Conservation (phyloP, 2,888 invertebrate genomes). For the Scrobipalpa costella region DNA sequence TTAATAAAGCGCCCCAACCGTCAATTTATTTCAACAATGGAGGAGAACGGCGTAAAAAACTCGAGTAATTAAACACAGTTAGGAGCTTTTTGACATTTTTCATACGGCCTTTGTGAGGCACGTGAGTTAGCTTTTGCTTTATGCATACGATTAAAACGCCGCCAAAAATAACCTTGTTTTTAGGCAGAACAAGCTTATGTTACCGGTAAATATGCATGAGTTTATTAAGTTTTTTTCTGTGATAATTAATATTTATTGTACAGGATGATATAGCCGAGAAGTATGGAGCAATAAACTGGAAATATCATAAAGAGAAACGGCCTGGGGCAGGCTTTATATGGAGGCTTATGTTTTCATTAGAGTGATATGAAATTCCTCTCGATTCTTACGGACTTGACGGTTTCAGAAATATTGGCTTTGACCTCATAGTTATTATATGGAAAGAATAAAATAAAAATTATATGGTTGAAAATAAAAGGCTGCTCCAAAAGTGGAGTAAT, state of each 20-base stretch:
- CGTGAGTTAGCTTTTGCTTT: background rate
- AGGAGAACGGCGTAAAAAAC: conserved; percentile 32
- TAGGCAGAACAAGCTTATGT: background rate
- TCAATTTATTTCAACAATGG: conserved; percentile 43
- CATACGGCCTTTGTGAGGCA: conserved; percentile 22
- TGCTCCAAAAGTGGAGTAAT: too few relatives aligned
- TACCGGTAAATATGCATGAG: background rate
- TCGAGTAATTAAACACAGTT: conserved; percentile 42
- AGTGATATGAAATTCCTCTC: background rate
- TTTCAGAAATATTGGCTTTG: background rate
- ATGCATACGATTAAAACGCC: background rate
- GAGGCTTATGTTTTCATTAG: background rate
- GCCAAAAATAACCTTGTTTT: conserved; percentile 1
- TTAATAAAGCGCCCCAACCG: conserved; percentile 40
- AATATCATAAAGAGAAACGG: background rate
- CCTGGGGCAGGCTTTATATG: background rate
- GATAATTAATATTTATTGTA: conserved; percentile 10
- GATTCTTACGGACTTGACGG: background rate
- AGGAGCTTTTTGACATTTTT: conserved; percentile 35
- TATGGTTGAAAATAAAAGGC: too few relatives aligned
- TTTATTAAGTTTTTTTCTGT: background rate
- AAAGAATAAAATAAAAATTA: too few relatives aligned
- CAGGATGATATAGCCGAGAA: background rate
- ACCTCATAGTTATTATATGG: background rate
- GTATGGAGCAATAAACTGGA: background rate